Evolutionary conservation across 2,113 vertebrate genomes (phyloP), one percentile per base, ranked within the genome.

Genomic region (Lepus americanus): DNA sequence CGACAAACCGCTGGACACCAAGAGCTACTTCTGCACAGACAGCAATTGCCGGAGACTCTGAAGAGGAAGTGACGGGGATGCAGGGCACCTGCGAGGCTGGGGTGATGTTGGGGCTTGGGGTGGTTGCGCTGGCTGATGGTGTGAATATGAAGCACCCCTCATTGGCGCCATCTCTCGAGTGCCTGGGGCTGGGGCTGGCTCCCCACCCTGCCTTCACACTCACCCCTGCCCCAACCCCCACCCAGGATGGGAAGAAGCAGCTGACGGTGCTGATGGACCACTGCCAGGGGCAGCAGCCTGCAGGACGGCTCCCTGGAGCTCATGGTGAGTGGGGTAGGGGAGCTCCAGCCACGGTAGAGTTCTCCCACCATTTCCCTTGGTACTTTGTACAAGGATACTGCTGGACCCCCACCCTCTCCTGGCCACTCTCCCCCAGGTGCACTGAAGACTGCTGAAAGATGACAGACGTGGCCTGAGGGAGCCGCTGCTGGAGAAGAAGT

Each of bases 231-330:
- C 67, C 20, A 36, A 36, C 36, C 36, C 36, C 36, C 3, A 36
- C 53, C 95, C 5, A 99, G 99, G 99, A 99, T 82, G 92, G 97
- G 16, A 77, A 88, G 9, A 17, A 97, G 63, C 99, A 99, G 96
- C 98, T 99, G 94, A 99, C 99, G 0, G 99, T 99, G 85, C 98
- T 99, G 96, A 99, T 99, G 0, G 99, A 99, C 84, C 99, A 99
- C 16, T 99, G 99, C n/a, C 99, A 99, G 90, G 99, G 99, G 98
- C 89, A 98, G 98, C 97, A 99, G 99, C 97, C 20, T 99, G 95
- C 51, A 39, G 0, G 99, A 99, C 0, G 99, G 99, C 17, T 99
- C 99, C 1, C 31, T 99, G 95, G 99, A 99, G 98, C 99, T 99
- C 74, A 99, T 99, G 99, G 99, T 99, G 93, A 98, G 97, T 88